Percentiles rank a stretch among this genome's conserved stretches.
Evolutionary conservation across 2,113 vertebrate species (phyloP).

Genomic region (Tichodroma muraria): DNA sequence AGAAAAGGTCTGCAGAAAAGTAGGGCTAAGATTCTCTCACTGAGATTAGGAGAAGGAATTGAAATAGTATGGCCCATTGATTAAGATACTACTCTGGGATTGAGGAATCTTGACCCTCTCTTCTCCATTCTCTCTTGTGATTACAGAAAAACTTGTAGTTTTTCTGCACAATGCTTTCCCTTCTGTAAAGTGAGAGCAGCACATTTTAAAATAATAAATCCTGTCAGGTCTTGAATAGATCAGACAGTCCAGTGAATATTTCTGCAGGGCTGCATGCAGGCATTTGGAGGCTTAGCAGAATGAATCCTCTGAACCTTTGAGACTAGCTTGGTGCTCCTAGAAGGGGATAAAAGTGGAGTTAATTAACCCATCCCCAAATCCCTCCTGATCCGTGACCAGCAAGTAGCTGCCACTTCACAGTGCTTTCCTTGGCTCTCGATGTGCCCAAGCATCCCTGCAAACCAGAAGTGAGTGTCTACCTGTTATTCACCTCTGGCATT

Average conservation of each 20-base stretch:
- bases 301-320: constrained; percentile 5
- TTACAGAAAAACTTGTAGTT: not conserved
- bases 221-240: not conserved
- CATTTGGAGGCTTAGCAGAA: constrained; percentile 1
- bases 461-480: not conserved
- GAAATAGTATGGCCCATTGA: not conserved
- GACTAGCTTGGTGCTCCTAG: not conserved
- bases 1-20: not conserved
- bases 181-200: not conserved
- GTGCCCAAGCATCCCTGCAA: not conserved
- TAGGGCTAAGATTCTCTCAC: not conserved
- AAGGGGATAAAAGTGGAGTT: not conserved
- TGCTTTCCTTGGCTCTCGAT: not conserved
- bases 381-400: not conserved
- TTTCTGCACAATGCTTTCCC: not conserved
- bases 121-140: not conserved
- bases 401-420: not conserved
- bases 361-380: constrained; percentile 18
- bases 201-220: not conserved
- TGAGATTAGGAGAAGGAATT: not conserved
- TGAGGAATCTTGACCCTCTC: not conserved
- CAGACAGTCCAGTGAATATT: not conserved
- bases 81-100: not conserved
- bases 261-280: not conserved
- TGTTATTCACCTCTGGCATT: not conserved